These are phyloP conservation scores for Adoxophyes honmai DNA, from an alignment of 1,140 invertebrate genomes.

Conservation along the genomic window DNA sequence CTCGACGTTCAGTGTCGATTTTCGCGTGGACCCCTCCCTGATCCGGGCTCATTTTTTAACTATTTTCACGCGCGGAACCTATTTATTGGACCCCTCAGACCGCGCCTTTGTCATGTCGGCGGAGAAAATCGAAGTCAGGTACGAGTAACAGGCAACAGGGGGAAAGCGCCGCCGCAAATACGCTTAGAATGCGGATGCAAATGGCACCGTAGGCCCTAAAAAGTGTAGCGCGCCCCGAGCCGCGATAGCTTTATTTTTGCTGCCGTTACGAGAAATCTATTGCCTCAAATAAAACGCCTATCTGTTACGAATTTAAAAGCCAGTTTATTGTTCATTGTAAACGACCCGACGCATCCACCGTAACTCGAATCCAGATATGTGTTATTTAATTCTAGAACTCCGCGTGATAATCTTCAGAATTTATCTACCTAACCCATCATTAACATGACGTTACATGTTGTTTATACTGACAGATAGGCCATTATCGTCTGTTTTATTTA, in stretches of 20 bases:
- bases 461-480: conserved; percentile 5
- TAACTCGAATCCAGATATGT: conserved; percentile 23
- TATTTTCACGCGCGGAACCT: conserved; percentile 61
- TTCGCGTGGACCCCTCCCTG: conserved; percentile 36
- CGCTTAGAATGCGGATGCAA: conserved; percentile 67
- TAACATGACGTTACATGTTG: conserved; percentile 12
- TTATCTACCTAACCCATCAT: conserved; percentile 14
- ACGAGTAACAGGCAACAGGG: conserved; percentile 36
- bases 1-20: conserved; percentile 33
- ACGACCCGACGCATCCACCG: conserved; percentile 28
- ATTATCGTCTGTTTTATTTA: conserved; percentile 13
- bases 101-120: conserved; percentile 70
- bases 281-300: conserved; percentile 65
- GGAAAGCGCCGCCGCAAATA: conserved; percentile 63
- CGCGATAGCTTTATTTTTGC: conserved; percentile 61
- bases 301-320: conserved; percentile 61
- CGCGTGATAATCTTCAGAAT: conserved; percentile 8
- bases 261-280: conserved; percentile 63
- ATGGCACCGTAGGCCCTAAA: conserved; percentile 58
- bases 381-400: conserved; percentile 10
- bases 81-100: conserved; percentile 68
- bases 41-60: conserved; percentile 54
- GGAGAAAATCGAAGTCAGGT: conserved; percentile 68
- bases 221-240: conserved; percentile 45
- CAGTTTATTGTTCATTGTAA: conserved; percentile 47